A percentile compares a stretch with the other conserved stretches of the same genome.
Evolutionary conservation across 2,113 vertebrate species (phyloP).

Genomic region (Antechinus stuartii): DNA sequence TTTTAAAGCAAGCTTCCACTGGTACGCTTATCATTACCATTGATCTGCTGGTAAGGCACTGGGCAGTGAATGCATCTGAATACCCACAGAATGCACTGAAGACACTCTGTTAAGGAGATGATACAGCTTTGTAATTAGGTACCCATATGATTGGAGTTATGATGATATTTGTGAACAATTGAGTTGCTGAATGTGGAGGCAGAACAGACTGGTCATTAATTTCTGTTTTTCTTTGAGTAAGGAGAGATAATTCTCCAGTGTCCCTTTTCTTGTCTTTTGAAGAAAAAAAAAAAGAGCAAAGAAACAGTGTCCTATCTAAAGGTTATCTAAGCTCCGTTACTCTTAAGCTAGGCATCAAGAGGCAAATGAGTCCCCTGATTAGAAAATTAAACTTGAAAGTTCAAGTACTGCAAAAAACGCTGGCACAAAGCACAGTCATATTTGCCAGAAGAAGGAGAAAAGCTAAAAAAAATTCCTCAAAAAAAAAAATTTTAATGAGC

Average conservation of each 20-base stretch:
- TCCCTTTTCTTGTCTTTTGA: conserved; percentile 69
- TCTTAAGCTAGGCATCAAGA: conserved; percentile 68
- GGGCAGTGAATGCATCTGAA: conserved; percentile 33
- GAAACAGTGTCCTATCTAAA: conserved; percentile 67
- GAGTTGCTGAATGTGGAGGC: conserved; percentile 61
- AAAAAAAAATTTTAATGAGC: background rate
- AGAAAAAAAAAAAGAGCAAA: conserved; percentile 69
- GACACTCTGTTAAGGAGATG: conserved; percentile 61
- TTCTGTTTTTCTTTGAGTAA: conserved; percentile 62
- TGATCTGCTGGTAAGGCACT: conserved; percentile 54
- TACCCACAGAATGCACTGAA: conserved; percentile 48
- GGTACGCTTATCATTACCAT: conserved; percentile 57
- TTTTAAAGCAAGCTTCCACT: conserved; percentile 63
- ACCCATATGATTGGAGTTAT: conserved; percentile 56
- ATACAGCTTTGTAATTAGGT: conserved; percentile 63
- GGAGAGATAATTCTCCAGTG: conserved; percentile 61
- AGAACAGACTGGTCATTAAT: conserved; percentile 69
- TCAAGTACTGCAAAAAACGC: conserved; percentile 68
- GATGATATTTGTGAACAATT: conserved; percentile 57
- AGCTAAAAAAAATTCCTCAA: conserved; percentile 53
- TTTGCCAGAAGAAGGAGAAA: conserved; percentile 71
- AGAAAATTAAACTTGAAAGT: conserved; percentile 81
- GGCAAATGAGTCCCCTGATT: conserved; percentile 78
- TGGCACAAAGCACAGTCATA: conserved; percentile 62
- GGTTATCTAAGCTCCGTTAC: conserved; percentile 69